phyloP scores from a whole-genome alignment of 2,113 vertebrate species.

The Balaenoptera acutorostrata region DNA sequence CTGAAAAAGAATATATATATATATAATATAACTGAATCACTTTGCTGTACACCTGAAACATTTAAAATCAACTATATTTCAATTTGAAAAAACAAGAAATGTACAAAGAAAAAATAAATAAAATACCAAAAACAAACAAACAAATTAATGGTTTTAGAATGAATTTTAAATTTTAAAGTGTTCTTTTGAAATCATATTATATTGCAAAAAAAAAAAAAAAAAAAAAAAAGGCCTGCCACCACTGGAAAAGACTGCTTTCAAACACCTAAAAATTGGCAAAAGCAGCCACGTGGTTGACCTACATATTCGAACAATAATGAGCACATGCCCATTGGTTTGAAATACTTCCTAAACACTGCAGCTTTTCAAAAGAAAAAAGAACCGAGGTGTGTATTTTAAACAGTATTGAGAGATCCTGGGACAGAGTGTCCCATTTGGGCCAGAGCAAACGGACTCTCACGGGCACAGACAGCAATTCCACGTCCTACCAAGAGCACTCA shows the following conservation, averaged over 20 bases:
- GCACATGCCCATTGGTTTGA: background rate
- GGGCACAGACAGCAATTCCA: background rate
- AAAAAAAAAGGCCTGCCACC: background rate
- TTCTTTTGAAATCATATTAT: background rate
- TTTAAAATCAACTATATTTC: background rate
- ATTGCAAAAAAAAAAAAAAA: background rate
- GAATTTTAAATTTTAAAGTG: background rate
- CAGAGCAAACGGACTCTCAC: background rate
- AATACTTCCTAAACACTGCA: background rate
- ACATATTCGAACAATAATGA: background rate
- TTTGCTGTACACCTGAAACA: background rate
- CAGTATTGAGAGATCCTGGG: background rate
- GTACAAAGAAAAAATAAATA: background rate
- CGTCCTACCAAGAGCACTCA: too few species aligned
- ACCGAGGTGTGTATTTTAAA: background rate
- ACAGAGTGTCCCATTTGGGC: background rate
- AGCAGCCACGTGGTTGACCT: background rate
- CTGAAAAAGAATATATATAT: background rate
- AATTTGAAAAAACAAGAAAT: too few species aligned
- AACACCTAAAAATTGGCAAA: background rate
- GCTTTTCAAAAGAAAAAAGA: background rate
- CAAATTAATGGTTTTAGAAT: slow-evolving; percentile 10
- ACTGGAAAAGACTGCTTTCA: background rate
- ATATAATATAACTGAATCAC: background rate
- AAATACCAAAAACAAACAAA: background rate